Percentiles rank a stretch among this genome's conserved stretches.
Evolutionary conservation across 2,888 invertebrate species (phyloP).

Genomic region (Encarsia formosa): DNA sequence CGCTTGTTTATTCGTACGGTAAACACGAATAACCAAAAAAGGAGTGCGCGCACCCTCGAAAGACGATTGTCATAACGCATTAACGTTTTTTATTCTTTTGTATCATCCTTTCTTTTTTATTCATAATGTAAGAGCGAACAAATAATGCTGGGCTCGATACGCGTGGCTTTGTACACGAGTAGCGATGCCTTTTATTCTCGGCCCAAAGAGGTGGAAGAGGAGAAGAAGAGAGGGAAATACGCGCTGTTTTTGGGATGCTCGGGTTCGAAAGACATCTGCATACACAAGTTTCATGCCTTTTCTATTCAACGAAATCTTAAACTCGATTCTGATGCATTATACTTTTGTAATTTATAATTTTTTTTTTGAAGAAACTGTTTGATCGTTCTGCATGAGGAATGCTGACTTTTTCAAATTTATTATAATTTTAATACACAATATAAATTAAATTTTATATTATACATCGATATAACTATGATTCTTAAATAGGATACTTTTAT

Average conservation of each 20-base stretch:
- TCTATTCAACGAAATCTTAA: not conserved
- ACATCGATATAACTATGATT: too few species aligned
- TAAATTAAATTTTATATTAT: too few species aligned
- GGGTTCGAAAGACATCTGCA: conserved; percentile 19
- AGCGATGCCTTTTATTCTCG: conserved; percentile 16
- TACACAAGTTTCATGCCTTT: not conserved
- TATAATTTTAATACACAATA: too few species aligned
- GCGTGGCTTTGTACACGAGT: conserved; percentile 15
- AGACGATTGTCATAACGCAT: conserved; percentile 20
- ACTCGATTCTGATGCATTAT: too few species aligned
- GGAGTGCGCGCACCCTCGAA: conserved; percentile 5
- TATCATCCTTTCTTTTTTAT: conserved; percentile 4
- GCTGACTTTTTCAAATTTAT: too few species aligned
- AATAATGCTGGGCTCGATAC: conserved; percentile 19
- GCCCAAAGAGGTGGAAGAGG: conserved; percentile 10
- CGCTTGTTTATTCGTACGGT: conserved; percentile 14
- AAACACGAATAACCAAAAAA: conserved; percentile 15
- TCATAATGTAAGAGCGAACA: conserved; percentile 9
- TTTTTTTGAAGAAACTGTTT: too few species aligned
- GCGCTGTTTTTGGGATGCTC: conserved; percentile 18
- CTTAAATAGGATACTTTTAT: too few species aligned
- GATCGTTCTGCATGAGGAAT: too few species aligned
- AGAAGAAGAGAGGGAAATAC: conserved; percentile 21
- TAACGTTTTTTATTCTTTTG: conserved; percentile 2
- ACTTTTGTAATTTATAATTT: too few species aligned